Evolutionary conservation across 2,797 vertebrate genomes (phyloP).

Genomic region (Tarsius wallacei): DNA sequence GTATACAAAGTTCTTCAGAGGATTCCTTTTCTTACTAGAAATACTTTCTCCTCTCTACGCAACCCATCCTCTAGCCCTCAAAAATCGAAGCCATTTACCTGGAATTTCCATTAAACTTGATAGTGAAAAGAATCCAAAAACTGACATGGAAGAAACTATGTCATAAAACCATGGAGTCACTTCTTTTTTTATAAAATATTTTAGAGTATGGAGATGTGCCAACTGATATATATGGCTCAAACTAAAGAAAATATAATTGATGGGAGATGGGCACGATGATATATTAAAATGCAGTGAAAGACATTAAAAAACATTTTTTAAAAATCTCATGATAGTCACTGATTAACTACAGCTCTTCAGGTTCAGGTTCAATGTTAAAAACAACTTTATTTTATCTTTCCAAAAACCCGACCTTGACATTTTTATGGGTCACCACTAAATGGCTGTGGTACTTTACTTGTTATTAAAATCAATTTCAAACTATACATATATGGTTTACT

Average conservation of each 20-base stretch:
- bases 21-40: constrained; percentile 75
- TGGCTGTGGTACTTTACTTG: not conserved
- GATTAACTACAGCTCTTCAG: constrained; percentile 4
- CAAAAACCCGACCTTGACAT: constrained; percentile 4
- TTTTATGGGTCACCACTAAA: constrained; percentile 34
- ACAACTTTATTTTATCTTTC: not conserved
- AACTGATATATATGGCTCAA: not conserved
- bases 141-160: constrained; percentile 29
- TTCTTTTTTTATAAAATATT: constrained; percentile 53
- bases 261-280: not conserved
- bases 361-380: constrained; percentile 47
- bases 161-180: constrained; percentile 63
- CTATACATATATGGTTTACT: not conserved
- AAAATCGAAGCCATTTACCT: constrained; percentile 35
- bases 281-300: constrained; percentile 51
- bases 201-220: constrained; percentile 56
- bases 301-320: not conserved
- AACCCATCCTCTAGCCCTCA: not conserved
- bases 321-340: constrained; percentile 29
- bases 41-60: constrained; percentile 55
- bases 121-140: constrained; percentile 49
- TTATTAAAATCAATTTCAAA: constrained; percentile 23
- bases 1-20: constrained; percentile 65
- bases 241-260: constrained; percentile 29
- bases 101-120: constrained; percentile 68